Conservation (phyloP, 2,113 vertebrate genomes). For the Takifugu bimaculatus region DNA sequence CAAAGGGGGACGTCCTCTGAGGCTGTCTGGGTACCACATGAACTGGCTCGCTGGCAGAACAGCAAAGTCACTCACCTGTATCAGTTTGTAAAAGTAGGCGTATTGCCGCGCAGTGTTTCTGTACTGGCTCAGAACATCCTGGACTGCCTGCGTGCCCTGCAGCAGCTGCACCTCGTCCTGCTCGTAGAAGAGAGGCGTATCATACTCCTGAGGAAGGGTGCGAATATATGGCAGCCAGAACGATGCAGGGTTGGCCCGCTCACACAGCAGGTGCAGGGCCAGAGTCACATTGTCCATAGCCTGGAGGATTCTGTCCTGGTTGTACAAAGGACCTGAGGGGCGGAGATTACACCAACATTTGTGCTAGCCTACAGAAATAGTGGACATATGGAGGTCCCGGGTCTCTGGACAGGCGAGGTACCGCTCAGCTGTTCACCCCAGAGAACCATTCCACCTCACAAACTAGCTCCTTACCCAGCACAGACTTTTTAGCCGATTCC, state of each 20-base stretch:
- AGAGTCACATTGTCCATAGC: conserved; percentile 97
- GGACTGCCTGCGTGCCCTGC: conserved; percentile 90
- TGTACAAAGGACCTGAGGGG: conserved; percentile 83
- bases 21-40: no score
- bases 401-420: no score
- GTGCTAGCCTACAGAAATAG: no score
- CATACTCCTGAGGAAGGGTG: conserved; percentile 88
- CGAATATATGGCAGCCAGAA: conserved; percentile 95
- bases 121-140: conserved; percentile 94
- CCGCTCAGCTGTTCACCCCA: not conserved
- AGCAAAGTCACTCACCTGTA: conserved; percentile 78
- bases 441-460: not conserved
- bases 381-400: no score
- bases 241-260: conserved; percentile 83
- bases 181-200: conserved; percentile 92
- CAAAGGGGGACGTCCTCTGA: no score
- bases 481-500: conserved; percentile 93
- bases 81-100: conserved; percentile 96
- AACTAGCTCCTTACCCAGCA: conserved; percentile 83
- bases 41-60: no score
- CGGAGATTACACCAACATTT: not conserved
- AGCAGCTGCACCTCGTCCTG: conserved; percentile 90
- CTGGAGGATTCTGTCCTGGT: conserved; percentile 95
- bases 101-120: conserved; percentile 98
- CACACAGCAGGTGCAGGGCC: conserved; percentile 94